A percentile compares a stretch with the other conserved stretches of the same genome.
Conservation (phyloP, 2,888 invertebrate species). For the Drosophila helvetica region DNA sequence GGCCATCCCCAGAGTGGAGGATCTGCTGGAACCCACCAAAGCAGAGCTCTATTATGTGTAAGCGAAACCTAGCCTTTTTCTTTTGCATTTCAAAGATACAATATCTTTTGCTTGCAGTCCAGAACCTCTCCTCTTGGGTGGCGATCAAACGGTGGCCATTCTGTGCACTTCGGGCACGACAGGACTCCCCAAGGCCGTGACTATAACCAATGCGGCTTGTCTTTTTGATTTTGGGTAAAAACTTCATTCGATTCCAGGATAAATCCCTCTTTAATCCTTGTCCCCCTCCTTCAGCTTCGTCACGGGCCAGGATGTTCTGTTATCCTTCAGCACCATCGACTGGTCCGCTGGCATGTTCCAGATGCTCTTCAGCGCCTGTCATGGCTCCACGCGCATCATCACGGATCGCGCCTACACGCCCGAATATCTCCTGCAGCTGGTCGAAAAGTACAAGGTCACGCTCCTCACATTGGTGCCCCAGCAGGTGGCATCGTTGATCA, state of each 20-base stretch:
- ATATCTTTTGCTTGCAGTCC: slow-evolving; percentile 54
- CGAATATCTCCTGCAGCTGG: slow-evolving; percentile 72
- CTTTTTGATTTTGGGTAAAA: slow-evolving; percentile 78
- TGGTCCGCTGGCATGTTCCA: slow-evolving; percentile 78
- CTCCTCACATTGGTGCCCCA: slow-evolving; percentile 72
- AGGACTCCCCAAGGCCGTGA: slow-evolving; percentile 79
- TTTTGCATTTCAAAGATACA: neutral
- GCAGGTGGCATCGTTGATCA: slow-evolving; percentile 69
- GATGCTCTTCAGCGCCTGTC: slow-evolving; percentile 77
- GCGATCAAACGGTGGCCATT: slow-evolving; percentile 80
- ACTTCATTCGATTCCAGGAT: neutral
- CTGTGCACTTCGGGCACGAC: slow-evolving; percentile 82
- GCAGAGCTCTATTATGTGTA: slow-evolving; percentile 74
- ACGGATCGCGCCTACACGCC: slow-evolving; percentile 74
- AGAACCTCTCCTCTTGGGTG: slow-evolving; percentile 71
- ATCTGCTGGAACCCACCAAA: slow-evolving; percentile 74
- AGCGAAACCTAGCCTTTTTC: slow-evolving; percentile 25
- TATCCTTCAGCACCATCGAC: slow-evolving; percentile 80
- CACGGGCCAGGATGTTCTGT: slow-evolving; percentile 74
- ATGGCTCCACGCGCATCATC: slow-evolving; percentile 78
- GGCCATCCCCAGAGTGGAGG: slow-evolving; percentile 73
- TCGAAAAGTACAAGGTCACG: slow-evolving; percentile 78
- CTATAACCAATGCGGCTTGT: slow-evolving; percentile 78
- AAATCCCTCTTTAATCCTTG: neutral
- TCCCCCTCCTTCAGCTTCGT: slow-evolving; percentile 62